phyloP scores from a whole-genome alignment of 1,140 invertebrate genomes.

The Drosophila eugracilis region DNA sequence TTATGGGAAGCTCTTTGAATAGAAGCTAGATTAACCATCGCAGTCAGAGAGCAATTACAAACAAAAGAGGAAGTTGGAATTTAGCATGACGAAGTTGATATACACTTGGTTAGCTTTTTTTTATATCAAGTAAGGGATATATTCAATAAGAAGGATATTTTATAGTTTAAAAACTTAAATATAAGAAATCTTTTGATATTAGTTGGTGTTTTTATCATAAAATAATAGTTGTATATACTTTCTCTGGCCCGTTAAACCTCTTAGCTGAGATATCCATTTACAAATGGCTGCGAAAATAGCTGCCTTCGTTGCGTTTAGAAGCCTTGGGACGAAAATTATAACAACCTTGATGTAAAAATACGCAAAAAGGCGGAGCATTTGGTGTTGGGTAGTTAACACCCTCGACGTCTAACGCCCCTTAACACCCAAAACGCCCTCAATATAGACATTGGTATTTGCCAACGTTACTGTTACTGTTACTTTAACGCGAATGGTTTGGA shows the following conservation, averaged over 20 bases:
- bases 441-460: neutral
- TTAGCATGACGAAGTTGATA: no score
- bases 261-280: neutral
- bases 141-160: no score
- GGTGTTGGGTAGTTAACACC: neutral
- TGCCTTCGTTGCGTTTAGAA: neutral
- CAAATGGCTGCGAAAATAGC: neutral
- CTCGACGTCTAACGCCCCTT: no score
- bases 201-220: no score
- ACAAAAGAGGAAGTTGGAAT: neutral
- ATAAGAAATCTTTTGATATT: no score
- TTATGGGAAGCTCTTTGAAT: constrained; percentile 10
- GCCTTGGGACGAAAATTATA: neutral
- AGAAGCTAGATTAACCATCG: constrained; percentile 6
- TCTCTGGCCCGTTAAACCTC: neutral
- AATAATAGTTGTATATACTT: no score
- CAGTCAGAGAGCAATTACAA: constrained; percentile 1
- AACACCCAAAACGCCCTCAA: neutral
- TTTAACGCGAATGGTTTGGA: constrained; percentile 3
- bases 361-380: neutral
- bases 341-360: constrained; percentile 2
- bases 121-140: no score
- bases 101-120: no score
- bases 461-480: neutral
- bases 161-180: no score